Conservation (phyloP, 2,888 invertebrate genomes). For the Tubiluchus corallicola region DNA sequence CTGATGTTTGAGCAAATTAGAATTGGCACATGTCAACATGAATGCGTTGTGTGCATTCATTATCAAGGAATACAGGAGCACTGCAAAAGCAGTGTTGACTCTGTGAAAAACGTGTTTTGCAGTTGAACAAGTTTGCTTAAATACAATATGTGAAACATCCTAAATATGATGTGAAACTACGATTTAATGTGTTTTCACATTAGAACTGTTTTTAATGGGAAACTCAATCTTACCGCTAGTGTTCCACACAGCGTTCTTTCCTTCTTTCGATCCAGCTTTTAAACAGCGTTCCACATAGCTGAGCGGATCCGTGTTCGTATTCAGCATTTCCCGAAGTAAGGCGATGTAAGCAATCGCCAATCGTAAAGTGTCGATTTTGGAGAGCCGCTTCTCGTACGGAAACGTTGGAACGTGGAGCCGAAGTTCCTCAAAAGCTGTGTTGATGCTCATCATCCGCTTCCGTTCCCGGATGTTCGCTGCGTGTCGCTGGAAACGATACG, state of each 20-base stretch:
- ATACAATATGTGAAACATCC: too few relatives aligned
- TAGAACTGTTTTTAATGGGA: too few relatives aligned
- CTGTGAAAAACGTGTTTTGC: too few relatives aligned
- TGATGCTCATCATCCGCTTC: conserved; percentile 96
- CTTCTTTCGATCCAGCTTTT: conserved; percentile 64
- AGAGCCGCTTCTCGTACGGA: conserved; percentile 91
- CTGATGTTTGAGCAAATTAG: too few relatives aligned
- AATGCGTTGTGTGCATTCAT: too few relatives aligned
- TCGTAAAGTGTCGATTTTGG: conserved; percentile 92
- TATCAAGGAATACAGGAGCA: too few relatives aligned
- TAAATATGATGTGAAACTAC: too few relatives aligned
- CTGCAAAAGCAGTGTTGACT: too few relatives aligned
- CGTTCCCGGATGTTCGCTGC: conserved; percentile 91
- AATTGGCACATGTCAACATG: too few relatives aligned
- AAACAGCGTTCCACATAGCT: conserved; percentile 84
- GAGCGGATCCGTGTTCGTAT: conserved; percentile 71
- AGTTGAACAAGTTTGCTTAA: too few relatives aligned
- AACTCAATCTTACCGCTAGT: conserved; percentile 54
- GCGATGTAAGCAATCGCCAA: conserved; percentile 95
- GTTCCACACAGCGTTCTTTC: conserved; percentile 75
- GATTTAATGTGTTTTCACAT: too few relatives aligned
- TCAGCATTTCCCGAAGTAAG: conserved; percentile 59
- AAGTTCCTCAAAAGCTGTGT: conserved; percentile 95
- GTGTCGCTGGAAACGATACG: conserved; percentile 53
- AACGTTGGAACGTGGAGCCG: conserved; percentile 95